phyloP scores from a whole-genome alignment of 2,113 vertebrate genomes.

The Cavia porcellus region DNA sequence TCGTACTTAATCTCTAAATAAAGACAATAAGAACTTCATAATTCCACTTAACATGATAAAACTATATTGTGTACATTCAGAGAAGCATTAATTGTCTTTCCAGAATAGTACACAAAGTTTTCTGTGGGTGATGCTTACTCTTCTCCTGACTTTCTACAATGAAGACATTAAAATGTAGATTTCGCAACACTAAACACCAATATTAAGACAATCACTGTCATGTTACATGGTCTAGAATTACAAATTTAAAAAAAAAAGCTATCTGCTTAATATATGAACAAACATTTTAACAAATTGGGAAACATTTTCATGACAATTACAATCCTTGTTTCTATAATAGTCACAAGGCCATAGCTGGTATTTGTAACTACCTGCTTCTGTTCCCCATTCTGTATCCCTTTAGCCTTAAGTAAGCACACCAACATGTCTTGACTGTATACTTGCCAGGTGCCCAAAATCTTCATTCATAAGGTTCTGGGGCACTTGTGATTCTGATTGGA shows the following conservation, averaged over 20 bases:
- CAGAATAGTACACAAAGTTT: background rate
- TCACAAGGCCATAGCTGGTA: background rate
- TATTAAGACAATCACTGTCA: background rate
- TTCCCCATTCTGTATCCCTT: background rate
- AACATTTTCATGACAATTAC: background rate
- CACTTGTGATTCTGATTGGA: background rate
- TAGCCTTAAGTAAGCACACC: background rate
- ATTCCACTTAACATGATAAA: background rate
- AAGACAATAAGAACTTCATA: background rate
- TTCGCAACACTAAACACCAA: background rate
- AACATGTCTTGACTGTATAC: background rate
- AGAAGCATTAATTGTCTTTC: background rate
- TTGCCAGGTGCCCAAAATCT: background rate
- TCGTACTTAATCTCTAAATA: background rate
- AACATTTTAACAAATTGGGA: background rate
- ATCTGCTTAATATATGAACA: background rate
- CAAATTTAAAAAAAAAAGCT: background rate
- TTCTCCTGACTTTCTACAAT: background rate
- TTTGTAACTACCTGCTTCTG: background rate
- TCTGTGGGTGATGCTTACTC: background rate
- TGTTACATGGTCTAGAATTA: background rate
- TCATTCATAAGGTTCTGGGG: background rate
- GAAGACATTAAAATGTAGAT: background rate
- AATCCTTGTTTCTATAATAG: background rate
- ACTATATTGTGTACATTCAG: background rate